A percentile compares a stretch with the other conserved stretches of the same genome.
Evolutionary conservation across 2,797 vertebrate species (phyloP).

Genomic region (Betta splendens): DNA sequence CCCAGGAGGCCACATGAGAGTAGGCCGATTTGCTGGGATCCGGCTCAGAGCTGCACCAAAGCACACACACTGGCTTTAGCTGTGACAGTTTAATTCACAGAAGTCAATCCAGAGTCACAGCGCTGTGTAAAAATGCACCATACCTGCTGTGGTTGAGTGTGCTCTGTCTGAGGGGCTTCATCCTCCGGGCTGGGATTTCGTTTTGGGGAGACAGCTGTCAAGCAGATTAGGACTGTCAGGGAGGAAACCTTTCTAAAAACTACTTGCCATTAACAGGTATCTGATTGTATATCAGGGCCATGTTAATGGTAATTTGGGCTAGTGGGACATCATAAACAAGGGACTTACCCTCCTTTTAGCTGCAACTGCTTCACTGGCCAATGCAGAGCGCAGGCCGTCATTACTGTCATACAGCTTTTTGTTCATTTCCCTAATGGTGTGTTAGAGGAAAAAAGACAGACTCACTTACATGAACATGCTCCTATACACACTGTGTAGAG

Average conservation of each 20-base stretch:
- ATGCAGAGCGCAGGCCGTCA: conserved; percentile 72
- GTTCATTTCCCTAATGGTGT: conserved; percentile 71
- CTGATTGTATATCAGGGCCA: conserved; percentile 12
- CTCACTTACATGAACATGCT: not conserved
- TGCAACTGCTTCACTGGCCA: conserved; percentile 50
- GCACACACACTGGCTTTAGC: conserved; percentile 22
- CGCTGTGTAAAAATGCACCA: conserved; percentile 3
- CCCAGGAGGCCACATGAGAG: conserved; percentile 75
- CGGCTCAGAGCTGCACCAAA: conserved; percentile 54
- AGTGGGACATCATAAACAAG: no score
- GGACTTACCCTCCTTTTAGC: conserved; percentile 69
- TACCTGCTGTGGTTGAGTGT: conserved; percentile 72
- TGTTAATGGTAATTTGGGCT: no score
- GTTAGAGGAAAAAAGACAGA: conserved; percentile 26
- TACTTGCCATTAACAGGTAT: conserved; percentile 18
- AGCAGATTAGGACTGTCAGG: conserved; percentile 29
- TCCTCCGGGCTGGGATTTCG: conserved; percentile 60
- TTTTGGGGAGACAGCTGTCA: conserved; percentile 68
- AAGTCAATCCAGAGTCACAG: conserved; percentile 15
- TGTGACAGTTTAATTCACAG: conserved; percentile 14
- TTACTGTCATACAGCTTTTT: conserved; percentile 82
- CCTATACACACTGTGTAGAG: not conserved
- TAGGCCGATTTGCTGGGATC: conserved; percentile 41
- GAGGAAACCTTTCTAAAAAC: conserved; percentile 17
- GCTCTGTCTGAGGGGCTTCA: conserved; percentile 78